Percentiles rank a stretch among this genome's conserved stretches.
These are phyloP conservation scores for Epinotia brunnichana DNA, from an alignment of 2,888 invertebrate species.

Conservation along the genomic window DNA sequence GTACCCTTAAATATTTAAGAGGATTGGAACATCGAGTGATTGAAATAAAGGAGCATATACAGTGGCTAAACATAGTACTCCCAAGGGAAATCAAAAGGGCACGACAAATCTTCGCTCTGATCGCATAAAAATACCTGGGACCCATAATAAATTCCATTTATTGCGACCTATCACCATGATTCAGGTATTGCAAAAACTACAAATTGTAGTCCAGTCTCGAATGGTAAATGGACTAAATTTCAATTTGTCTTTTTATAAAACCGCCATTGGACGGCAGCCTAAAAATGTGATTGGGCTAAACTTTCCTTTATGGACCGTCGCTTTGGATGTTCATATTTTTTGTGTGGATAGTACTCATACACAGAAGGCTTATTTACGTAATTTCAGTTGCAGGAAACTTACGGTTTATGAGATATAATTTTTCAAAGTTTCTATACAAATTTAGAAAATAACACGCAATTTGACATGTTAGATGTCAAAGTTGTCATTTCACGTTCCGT, in stretches of 20 bases:
- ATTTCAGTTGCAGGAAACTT: too few relatives aligned
- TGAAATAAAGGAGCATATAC: slow-evolving; percentile 65
- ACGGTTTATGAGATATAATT: too few relatives aligned
- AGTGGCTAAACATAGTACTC: slow-evolving; percentile 64
- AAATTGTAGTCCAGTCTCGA: slow-evolving; percentile 44
- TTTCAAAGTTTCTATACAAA: too few relatives aligned
- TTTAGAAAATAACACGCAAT: too few relatives aligned
- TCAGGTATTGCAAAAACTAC: slow-evolving; percentile 49
- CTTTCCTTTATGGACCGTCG: too few relatives aligned
- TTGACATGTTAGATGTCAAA: too few relatives aligned
- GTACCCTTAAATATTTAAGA: slow-evolving; percentile 39
- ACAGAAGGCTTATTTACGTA: too few relatives aligned
- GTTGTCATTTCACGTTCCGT: too few relatives aligned
- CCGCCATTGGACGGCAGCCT: not conserved
- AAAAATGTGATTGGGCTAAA: too few relatives aligned
- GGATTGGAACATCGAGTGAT: slow-evolving; percentile 54
- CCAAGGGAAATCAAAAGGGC: slow-evolving; percentile 68
- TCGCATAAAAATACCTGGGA: slow-evolving; percentile 62
- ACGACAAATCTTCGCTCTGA: slow-evolving; percentile 69
- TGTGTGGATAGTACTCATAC: too few relatives aligned
- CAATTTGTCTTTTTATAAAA: slow-evolving; percentile 23
- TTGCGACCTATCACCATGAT: slow-evolving; percentile 55
- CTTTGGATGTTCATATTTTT: too few relatives aligned
- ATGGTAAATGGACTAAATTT: slow-evolving; percentile 5
- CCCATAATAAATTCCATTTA: slow-evolving; percentile 68